phyloP scores from a whole-genome alignment of 2,888 invertebrate species.

The Mechanitis mazaeus region DNA sequence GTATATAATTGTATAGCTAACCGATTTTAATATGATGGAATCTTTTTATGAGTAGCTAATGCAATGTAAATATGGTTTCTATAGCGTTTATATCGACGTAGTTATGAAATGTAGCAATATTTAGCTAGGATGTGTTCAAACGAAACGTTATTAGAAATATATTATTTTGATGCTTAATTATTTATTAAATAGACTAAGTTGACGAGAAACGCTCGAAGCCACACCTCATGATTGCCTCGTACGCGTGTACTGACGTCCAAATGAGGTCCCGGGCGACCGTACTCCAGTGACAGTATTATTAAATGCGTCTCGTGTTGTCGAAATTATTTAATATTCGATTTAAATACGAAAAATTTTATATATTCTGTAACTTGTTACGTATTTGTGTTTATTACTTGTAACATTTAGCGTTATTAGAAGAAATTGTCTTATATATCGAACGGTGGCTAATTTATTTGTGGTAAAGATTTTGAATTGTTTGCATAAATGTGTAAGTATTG shows the following conservation, averaged over 20 bases:
- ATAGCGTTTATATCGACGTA: constrained; percentile 64
- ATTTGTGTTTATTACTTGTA: no score
- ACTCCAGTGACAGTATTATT: constrained; percentile 52
- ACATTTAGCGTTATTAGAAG: constrained; percentile 5
- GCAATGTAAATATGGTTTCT: constrained; percentile 61
- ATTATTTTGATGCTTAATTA: constrained; percentile 65
- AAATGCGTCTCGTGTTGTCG: constrained; percentile 23
- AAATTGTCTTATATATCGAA: background rate
- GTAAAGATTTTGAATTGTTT: constrained; percentile 2
- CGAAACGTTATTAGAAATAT: constrained; percentile 57
- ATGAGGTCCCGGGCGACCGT: constrained; percentile 32
- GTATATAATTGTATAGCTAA: constrained; percentile 37
- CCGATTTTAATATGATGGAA: constrained; percentile 41
- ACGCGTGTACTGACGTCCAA: constrained; percentile 38
- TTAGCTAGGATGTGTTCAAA: constrained; percentile 75
- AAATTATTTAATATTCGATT: no score
- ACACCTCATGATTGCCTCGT: constrained; percentile 50
- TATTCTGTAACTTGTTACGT: no score
- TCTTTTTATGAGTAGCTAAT: constrained; percentile 52
- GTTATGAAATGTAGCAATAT: constrained; percentile 62
- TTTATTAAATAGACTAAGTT: constrained; percentile 55
- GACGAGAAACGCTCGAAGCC: constrained; percentile 33
- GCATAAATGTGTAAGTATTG: constrained; percentile 14
- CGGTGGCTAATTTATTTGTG: constrained; percentile 8
- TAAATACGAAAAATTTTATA: no score